Percentiles rank a stretch among this genome's conserved stretches.
phyloP scores from a whole-genome alignment of 2,797 vertebrate genomes.

The Microchirus variegatus region DNA sequence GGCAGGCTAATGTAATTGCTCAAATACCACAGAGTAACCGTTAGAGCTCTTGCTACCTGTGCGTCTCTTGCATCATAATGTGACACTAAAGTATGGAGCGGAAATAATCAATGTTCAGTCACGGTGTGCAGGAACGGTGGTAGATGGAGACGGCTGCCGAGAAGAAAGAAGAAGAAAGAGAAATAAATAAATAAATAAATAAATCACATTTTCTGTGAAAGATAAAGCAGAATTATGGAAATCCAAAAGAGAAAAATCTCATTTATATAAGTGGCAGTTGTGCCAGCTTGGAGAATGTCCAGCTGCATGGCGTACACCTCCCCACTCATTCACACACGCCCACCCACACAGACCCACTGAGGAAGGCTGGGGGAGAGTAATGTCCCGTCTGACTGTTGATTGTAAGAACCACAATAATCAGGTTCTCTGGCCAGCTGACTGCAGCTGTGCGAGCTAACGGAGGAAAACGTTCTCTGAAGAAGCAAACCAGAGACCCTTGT shows the following conservation, averaged over 20 bases:
- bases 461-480: slow-evolving; percentile 32
- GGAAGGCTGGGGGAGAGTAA: slow-evolving; percentile 55
- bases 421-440: slow-evolving; percentile 52
- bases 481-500: not conserved
- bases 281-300: slow-evolving; percentile 51
- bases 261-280: slow-evolving; percentile 52
- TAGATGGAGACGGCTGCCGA: slow-evolving; percentile 24
- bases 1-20: slow-evolving; percentile 55
- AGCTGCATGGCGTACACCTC: slow-evolving; percentile 51
- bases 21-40: slow-evolving; percentile 67
- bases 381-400: slow-evolving; percentile 62
- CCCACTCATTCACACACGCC: slow-evolving; percentile 57
- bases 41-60: slow-evolving; percentile 41
- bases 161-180: slow-evolving; percentile 3
- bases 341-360: slow-evolving; percentile 59
- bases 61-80: slow-evolving; percentile 32
- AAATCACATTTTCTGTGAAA: not conserved
- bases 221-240: too few relatives aligned
- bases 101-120: slow-evolving; percentile 6
- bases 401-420: slow-evolving; percentile 54
- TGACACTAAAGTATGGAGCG: slow-evolving; percentile 29
- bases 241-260: slow-evolving; percentile 2
- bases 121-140: slow-evolving; percentile 21
- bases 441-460: slow-evolving; percentile 31
- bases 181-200: slow-evolving; percentile 14